phyloP scores from a whole-genome alignment of 2,888 invertebrate species.

The Drosophila peninsularis region DNA sequence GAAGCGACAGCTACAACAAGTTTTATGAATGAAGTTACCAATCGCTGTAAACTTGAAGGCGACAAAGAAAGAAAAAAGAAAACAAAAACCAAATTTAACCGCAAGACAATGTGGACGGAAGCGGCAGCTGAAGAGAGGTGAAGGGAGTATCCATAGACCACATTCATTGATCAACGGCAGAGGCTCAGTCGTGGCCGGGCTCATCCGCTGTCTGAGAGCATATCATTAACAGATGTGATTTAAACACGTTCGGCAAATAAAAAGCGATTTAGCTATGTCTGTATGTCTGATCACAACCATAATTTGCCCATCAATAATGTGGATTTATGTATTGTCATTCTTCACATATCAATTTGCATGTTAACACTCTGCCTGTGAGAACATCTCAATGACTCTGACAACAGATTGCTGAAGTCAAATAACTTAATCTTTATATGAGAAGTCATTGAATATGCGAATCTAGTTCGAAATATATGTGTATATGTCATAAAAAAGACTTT shows the following conservation, averaged over 20 bases:
- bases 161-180: slow-evolving; percentile 15
- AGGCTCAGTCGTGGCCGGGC: slow-evolving; percentile 7
- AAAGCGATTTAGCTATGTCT: slow-evolving; percentile 35
- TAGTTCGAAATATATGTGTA: not conserved
- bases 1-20: slow-evolving; percentile 66
- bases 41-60: slow-evolving; percentile 54
- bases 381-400: slow-evolving; percentile 54
- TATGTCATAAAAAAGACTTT: not conserved
- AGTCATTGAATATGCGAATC: slow-evolving; percentile 27
- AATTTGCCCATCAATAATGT: slow-evolving; percentile 32
- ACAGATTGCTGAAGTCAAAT: slow-evolving; percentile 59
- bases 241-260: slow-evolving; percentile 53
- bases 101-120: slow-evolving; percentile 39
- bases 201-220: slow-evolving; percentile 47
- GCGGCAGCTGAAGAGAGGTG: not conserved
- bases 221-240: slow-evolving; percentile 58
- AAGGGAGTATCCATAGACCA: slow-evolving; percentile 41
- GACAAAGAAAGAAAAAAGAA: slow-evolving; percentile 22
- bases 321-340: slow-evolving; percentile 31
- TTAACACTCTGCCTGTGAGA: slow-evolving; percentile 60
- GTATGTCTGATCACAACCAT: slow-evolving; percentile 43
- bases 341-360: slow-evolving; percentile 72
- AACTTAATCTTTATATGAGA: slow-evolving; percentile 44
- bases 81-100: slow-evolving; percentile 46
- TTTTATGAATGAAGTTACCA: slow-evolving; percentile 72